Evolutionary conservation across 2,113 vertebrate species (phyloP), one percentile per base, ranked within the genome.

Genomic region (Trichechus manatus): DNA sequence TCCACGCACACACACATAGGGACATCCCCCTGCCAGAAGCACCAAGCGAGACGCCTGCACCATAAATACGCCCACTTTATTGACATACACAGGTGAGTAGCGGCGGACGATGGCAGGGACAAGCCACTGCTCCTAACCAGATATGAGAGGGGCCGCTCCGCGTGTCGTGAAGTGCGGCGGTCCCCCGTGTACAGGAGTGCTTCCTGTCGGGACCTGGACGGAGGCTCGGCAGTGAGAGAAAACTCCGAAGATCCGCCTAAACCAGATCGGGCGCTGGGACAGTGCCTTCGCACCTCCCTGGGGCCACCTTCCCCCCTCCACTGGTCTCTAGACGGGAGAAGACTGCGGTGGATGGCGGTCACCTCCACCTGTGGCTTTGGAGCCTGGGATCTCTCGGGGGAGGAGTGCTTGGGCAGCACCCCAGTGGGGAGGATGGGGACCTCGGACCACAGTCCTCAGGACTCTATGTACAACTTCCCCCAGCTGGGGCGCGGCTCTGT

Each of bases 61-160:
- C 98, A 98, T 98, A 99, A 99, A 99, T 98, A 99, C 88, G 95
- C 97, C 97, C 98, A 98, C 93, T 99, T 99, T 99, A 99, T 99
- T 99, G 97, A 98, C 98, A 96, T 98, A 98, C 97, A 98, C 98
- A 97, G 96, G 98, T 88, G 97, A 95, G 96, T 94, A 94, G 98
- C 94, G 97, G 93, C 96, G 9, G 83, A 96, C 68, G 90, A 91
- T 97, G 98, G 98, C 87, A 23, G 87, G 97, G 97, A 97, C 97
- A 97, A 92, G 97, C 98, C 96, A 96, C 97, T 97, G 97, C 97
- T 96, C 98, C 95, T 97, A 97, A 97, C 98, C 98, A 98, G 97
- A 98, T 98, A 97, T 97, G 97, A 95, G 95, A 97, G 96, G 96
- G 95, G 92, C n/a, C 61, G 96, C 97, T 97, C 96, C 96, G 96